phyloP scores from a whole-genome alignment of 2,113 vertebrate species.

The Taxidea taxus region DNA sequence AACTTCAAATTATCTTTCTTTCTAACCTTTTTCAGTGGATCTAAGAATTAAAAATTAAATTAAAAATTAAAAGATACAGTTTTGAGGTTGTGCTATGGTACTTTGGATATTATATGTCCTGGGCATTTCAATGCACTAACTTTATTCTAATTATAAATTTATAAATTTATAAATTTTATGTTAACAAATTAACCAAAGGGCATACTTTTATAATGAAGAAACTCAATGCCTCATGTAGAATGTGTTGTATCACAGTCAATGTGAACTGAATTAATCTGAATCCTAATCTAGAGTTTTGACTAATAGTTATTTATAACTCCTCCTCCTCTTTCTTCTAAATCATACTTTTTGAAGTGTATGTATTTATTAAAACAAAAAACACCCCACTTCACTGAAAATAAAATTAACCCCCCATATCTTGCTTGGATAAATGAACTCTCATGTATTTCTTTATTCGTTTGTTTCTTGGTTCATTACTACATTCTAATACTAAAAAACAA shows the following conservation, averaged over 20 bases:
- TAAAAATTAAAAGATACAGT: conserved; percentile 6
- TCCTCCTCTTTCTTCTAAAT: background rate
- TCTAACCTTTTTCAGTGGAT: conserved; percentile 15
- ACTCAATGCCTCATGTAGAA: background rate
- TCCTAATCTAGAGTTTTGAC: background rate
- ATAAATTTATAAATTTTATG: conserved; percentile 30
- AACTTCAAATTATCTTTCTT: conserved; percentile 68
- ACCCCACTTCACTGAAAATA: background rate
- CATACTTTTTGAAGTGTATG: background rate
- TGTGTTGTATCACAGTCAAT: background rate
- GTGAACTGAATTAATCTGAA: background rate
- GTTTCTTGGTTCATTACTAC: background rate
- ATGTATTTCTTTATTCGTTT: background rate
- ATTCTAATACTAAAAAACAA: conserved; percentile 23
- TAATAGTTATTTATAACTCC: background rate
- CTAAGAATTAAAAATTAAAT: conserved; percentile 42
- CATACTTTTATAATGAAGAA: conserved; percentile 25
- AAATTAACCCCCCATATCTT: background rate
- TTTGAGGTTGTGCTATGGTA: background rate
- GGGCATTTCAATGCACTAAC: background rate
- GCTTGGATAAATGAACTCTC: conserved; percentile 11
- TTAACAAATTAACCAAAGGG: background rate
- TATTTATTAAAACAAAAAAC: background rate
- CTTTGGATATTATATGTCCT: background rate
- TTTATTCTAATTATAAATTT: conserved; percentile 45